A percentile compares a stretch with the other conserved stretches of the same genome.
These are phyloP conservation scores for Loriculus beryllinus DNA, from an alignment of 2,797 vertebrate genomes.

Conservation along the genomic window DNA sequence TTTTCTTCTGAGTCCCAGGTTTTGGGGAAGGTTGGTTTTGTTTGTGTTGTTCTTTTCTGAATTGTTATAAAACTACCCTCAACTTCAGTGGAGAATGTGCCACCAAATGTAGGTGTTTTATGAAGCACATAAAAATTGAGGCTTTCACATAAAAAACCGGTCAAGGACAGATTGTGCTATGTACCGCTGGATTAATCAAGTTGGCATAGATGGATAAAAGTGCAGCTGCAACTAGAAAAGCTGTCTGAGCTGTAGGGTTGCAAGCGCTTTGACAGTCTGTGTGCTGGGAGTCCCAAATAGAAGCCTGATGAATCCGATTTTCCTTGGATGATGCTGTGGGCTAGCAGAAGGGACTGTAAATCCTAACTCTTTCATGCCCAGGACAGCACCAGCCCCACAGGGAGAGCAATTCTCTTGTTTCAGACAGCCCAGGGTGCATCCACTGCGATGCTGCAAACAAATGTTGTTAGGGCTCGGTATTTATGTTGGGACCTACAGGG, in stretches of 20 bases:
- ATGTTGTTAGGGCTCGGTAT: background rate
- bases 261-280: accelerated
- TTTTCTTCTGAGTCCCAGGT: background rate
- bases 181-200: background rate
- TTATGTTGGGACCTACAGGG: background rate
- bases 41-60: background rate
- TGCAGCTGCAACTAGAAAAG: background rate
- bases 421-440: background rate
- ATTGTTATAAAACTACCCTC: background rate
- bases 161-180: background rate
- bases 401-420: background rate
- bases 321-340: background rate
- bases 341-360: background rate
- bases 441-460: background rate
- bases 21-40: background rate
- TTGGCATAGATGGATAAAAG: background rate
- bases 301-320: background rate
- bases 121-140: background rate
- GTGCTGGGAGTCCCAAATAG: background rate
- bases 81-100: background rate
- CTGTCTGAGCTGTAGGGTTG: background rate
- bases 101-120: background rate
- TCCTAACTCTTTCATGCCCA: accelerated
- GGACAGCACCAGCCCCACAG: background rate
- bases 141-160: background rate